Percentiles rank a stretch among this genome's conserved stretches.
phyloP scores from a whole-genome alignment of 1,140 invertebrate genomes.

The Theocolax elegans region DNA sequence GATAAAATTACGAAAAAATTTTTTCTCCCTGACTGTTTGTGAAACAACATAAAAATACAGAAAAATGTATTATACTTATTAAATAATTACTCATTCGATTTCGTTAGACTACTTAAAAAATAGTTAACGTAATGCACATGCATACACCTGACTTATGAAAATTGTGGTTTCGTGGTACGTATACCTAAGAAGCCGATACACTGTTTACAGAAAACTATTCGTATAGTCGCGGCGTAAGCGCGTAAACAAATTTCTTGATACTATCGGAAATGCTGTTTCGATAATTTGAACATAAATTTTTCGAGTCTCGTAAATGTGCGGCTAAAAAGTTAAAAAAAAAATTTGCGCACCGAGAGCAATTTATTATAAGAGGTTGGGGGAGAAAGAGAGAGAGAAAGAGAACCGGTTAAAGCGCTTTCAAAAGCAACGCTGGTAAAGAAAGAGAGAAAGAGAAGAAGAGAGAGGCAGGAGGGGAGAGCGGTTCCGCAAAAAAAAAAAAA shows the following conservation, averaged over 20 bases:
- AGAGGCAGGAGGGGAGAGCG: neutral
- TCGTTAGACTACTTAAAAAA: no score
- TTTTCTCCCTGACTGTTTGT: no score
- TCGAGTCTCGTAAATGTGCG: neutral
- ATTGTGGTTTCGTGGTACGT: no score
- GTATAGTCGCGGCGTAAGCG: conserved; percentile 2
- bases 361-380: conserved; percentile 31
- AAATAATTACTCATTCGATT: no score
- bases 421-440: neutral
- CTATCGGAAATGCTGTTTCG: conserved; percentile 22
- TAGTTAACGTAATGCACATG: no score
- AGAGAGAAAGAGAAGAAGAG: neutral
- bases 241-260: conserved; percentile 14
- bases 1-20: no score
- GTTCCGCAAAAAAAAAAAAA: no score
- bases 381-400: neutral
- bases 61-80: no score
- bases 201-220: conserved; percentile 13
- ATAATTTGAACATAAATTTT: conserved; percentile 38
- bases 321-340: conserved; percentile 1
- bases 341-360: conserved; percentile 25
- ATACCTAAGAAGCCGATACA: neutral
- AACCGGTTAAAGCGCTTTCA: conserved; percentile 35
- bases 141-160: no score
- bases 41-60: no score